phyloP scores from a whole-genome alignment of 2,797 vertebrate genomes.

The Oryzias sinensis region DNA sequence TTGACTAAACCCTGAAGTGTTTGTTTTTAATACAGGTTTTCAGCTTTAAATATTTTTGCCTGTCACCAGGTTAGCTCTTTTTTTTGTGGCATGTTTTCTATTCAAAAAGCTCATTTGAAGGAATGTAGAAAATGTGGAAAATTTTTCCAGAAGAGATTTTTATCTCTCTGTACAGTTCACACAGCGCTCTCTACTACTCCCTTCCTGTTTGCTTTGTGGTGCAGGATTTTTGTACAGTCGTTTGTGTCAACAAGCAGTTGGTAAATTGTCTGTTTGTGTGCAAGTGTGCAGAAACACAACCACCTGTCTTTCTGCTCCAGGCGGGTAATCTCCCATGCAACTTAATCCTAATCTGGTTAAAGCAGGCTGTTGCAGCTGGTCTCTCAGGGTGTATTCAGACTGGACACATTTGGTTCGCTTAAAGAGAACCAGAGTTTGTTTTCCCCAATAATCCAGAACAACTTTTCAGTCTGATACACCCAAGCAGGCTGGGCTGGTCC shows the following conservation, averaged over 20 bases:
- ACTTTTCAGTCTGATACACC: no score
- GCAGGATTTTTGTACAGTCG: conserved; percentile 41
- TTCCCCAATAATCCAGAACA: no score
- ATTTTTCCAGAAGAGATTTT: conserved; percentile 38
- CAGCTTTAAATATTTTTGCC: no score
- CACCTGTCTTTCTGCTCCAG: conserved; percentile 61
- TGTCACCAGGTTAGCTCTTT: neutral
- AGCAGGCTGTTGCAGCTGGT: conserved; percentile 49
- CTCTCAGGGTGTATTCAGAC: conserved; percentile 1
- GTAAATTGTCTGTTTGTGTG: conserved; percentile 20
- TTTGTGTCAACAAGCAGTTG: conserved; percentile 63
- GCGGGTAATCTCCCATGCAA: conserved; percentile 60
- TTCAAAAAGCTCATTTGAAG: conserved; percentile 48
- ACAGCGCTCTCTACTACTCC: conserved; percentile 37
- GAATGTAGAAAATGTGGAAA: conserved; percentile 10
- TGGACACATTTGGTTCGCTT: no score
- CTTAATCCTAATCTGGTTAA: conserved; percentile 70
- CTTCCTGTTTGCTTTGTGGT: conserved; percentile 38
- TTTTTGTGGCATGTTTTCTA: conserved; percentile 13
- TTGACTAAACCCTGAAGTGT: no score
- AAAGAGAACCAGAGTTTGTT: no score
- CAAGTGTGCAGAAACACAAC: conserved; percentile 2
- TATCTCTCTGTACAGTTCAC: conserved; percentile 54
- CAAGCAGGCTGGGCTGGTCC: no score
- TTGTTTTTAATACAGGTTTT: no score